Evolutionary conservation across 1,140 invertebrate species (phyloP).

Genomic region (Sinonovacula constricta): DNA sequence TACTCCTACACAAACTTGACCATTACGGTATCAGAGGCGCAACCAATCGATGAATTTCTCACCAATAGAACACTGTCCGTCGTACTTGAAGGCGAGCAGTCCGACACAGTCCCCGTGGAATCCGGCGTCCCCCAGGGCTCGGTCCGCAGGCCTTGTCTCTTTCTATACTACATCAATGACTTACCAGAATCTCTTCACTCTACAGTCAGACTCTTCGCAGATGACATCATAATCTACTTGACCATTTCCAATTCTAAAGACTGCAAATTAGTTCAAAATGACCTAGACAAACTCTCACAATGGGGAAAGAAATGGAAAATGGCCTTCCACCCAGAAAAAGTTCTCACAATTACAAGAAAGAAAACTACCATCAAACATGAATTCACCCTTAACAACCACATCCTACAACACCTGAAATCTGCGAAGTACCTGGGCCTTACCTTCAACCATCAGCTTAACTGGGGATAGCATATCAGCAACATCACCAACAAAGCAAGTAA

Average conservation of each 20-base stretch:
- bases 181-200: no score
- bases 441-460: slow-evolving; percentile 3
- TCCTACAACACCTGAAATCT: slow-evolving; percentile 2
- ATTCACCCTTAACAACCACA: not conserved
- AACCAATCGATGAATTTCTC: no score
- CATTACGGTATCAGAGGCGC: no score
- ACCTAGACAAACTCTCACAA: not conserved
- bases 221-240: slow-evolving; percentile 23
- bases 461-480: slow-evolving; percentile 10
- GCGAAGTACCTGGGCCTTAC: slow-evolving; percentile 31
- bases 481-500: no score
- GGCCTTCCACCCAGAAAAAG: slow-evolving; percentile 5
- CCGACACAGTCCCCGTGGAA: no score
- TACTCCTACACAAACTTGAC: not conserved
- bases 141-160: no score
- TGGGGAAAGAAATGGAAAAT: no score
- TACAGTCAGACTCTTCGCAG: slow-evolving; percentile 51
- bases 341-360: slow-evolving; percentile 7
- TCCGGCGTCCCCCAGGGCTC: no score
- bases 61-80: no score
- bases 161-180: no score
- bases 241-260: not conserved
- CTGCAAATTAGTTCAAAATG: not conserved
- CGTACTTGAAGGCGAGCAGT: no score
- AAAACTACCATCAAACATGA: not conserved